These are phyloP conservation scores for Agrochola lychnidis DNA, from an alignment of 2,888 invertebrate genomes.

Conservation along the genomic window DNA sequence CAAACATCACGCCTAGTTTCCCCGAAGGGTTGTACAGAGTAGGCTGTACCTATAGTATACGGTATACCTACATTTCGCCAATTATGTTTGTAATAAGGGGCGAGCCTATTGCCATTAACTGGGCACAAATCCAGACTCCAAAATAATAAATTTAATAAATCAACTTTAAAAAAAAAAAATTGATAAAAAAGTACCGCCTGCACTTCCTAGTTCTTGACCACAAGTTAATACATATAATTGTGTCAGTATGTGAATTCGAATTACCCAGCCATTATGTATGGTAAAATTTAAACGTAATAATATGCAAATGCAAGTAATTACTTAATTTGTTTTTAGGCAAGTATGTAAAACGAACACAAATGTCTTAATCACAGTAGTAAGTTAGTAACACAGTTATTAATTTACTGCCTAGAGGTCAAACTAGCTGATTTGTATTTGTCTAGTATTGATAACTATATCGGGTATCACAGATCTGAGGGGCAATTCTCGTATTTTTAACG, in stretches of 20 bases:
- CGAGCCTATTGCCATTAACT: neutral
- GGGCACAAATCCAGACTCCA: neutral
- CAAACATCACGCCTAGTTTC: neutral
- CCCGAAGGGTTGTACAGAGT: neutral
- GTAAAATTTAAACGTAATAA: neutral
- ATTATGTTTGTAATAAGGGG: neutral
- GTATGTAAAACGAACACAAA: conserved; percentile 26
- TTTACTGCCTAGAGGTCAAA: conserved; percentile 20
- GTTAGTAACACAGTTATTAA: neutral
- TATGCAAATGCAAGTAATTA: conserved; percentile 17
- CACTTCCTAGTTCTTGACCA: neutral
- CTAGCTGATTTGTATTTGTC: neutral
- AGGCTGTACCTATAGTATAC: too few relatives aligned
- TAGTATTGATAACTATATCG: neutral
- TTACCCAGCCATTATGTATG: neutral
- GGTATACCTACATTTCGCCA: neutral
- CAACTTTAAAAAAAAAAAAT: neutral
- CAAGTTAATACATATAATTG: neutral
- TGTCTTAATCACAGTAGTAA: neutral
- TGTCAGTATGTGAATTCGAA: neutral
- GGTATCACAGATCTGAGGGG: neutral
- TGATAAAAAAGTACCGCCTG: neutral
- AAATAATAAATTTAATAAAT: neutral
- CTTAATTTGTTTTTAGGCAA: conserved; percentile 13
- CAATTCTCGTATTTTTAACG: too few relatives aligned